phyloP scores from a whole-genome alignment of 2,888 invertebrate species.

The Galeruca laticollis region DNA sequence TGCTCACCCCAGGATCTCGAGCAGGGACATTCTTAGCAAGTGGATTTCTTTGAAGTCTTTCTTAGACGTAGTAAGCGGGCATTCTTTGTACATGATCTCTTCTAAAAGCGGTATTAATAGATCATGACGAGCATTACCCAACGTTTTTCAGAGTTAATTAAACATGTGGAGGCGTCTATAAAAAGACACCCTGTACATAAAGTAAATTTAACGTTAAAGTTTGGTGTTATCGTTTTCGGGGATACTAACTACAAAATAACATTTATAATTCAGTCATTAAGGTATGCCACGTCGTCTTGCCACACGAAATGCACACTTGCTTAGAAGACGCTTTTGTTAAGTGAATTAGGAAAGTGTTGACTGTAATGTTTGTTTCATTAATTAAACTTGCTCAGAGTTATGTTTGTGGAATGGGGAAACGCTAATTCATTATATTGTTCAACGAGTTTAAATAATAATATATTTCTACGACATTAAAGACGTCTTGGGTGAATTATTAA shows the following conservation, averaged over 20 bases:
- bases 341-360: constrained; percentile 41
- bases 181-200: too few relatives aligned
- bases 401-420: constrained; percentile 1
- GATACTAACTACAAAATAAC: constrained; percentile 35
- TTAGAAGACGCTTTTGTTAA: constrained; percentile 42
- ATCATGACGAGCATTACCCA: too few relatives aligned
- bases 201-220: constrained; percentile 16
- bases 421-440: neutral
- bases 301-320: constrained; percentile 33
- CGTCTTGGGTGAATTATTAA: too few relatives aligned
- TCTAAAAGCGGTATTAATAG: too few relatives aligned
- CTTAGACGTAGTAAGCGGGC: too few relatives aligned
- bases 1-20: too few relatives aligned
- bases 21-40: too few relatives aligned
- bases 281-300: constrained; percentile 17
- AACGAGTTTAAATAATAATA: neutral
- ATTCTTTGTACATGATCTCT: too few relatives aligned
- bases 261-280: constrained; percentile 42
- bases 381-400: constrained; percentile 39
- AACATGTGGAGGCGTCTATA: too few relatives aligned
- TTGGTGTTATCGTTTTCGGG: constrained; percentile 32
- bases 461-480: too few relatives aligned
- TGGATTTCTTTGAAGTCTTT: too few relatives aligned
- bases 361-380: constrained; percentile 36
- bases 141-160: too few relatives aligned